phyloP scores from a whole-genome alignment of 2,113 vertebrate species.

The Pollimyrus isidori region DNA sequence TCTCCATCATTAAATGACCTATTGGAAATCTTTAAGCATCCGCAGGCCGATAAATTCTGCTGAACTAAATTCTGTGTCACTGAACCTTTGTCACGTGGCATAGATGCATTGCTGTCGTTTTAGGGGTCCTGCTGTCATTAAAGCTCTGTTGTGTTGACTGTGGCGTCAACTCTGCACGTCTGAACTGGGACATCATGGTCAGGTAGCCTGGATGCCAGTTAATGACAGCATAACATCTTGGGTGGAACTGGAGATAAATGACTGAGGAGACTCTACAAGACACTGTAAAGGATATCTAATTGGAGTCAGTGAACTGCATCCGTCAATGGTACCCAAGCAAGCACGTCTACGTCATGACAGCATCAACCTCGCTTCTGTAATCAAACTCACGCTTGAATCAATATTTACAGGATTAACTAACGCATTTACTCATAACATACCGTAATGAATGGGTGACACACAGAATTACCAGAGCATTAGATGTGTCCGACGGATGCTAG shows the following conservation, averaged over 20 bases:
- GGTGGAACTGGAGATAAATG: constrained; percentile 38
- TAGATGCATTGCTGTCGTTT: constrained; percentile 43
- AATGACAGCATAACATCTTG: constrained; percentile 29
- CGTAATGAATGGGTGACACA: constrained; percentile 32
- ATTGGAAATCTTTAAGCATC: constrained; percentile 53
- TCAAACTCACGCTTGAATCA: constrained; percentile 45
- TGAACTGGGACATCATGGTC: constrained; percentile 28
- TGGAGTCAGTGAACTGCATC: constrained; percentile 54
- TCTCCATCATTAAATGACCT: constrained; percentile 33
- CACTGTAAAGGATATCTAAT: constrained; percentile 52
- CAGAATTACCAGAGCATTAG: constrained; percentile 26
- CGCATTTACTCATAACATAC: constrained; percentile 35
- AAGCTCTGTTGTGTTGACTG: background rate
- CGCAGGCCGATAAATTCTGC: constrained; percentile 59
- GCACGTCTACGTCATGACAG: constrained; percentile 33
- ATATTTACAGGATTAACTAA: constrained; percentile 56
- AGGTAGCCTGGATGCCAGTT: constrained; percentile 25
- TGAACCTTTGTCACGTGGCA: constrained; percentile 51
- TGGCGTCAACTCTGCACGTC: background rate
- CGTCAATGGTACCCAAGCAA: constrained; percentile 51
- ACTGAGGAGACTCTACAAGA: constrained; percentile 49
- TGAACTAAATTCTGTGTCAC: constrained; percentile 38
- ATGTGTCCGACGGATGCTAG: background rate
- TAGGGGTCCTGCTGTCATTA: constrained; percentile 18
- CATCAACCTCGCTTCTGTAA: constrained; percentile 45